Base-by-base conservation (phyloP, 2,113 vertebrate genomes). In the Gobiocypris rarus region DNA sequence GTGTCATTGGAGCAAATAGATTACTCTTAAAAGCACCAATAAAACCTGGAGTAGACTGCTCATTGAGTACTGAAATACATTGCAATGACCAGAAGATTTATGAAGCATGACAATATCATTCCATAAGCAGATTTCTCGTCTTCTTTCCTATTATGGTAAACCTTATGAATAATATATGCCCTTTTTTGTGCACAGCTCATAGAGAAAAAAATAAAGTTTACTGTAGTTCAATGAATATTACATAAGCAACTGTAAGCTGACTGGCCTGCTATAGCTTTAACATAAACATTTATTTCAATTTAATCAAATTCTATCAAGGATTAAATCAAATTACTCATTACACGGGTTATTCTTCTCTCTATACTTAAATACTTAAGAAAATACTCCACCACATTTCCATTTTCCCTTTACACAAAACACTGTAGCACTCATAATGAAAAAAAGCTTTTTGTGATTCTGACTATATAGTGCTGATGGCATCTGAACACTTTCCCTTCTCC, bases 401-500 rank as follows among this genome's bases (percentile, higher is more conserved):
- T 81, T 31, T 14, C 11, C 67, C 0, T 69, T 19, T 2, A 45
- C 58, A 65, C 28, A 7, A 50, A 81, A 81, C 79, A 69, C 63
- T 69, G 79, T 38, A 34, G 43, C 79, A 69, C 28, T 69, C 48
- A 69, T 52, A n/a, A 48, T 5, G 9, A 52, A 50, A 31, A 59
- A 81, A 28, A 79, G 24, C 31, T 65, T 67, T 81, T 65, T 79
- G 76, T 81, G 5, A 34, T 67, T 19, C 10, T 67, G 13, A 50
- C 19, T 13, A 31, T 56, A 59, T 45, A 50, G n/a, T 28, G 73
- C 41, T 61, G 76, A 34, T 70, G 76, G 50, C 56, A 74, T 74
- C 76, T 74, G 14, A 19, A 24, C 48, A 38, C 14, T 41, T 34
- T 61, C n/a, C 63, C 50, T 38, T 48, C 70, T 71, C 73, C 73